Conservation (phyloP, 2,888 invertebrate species). For the Dasypogon diadema region DNA sequence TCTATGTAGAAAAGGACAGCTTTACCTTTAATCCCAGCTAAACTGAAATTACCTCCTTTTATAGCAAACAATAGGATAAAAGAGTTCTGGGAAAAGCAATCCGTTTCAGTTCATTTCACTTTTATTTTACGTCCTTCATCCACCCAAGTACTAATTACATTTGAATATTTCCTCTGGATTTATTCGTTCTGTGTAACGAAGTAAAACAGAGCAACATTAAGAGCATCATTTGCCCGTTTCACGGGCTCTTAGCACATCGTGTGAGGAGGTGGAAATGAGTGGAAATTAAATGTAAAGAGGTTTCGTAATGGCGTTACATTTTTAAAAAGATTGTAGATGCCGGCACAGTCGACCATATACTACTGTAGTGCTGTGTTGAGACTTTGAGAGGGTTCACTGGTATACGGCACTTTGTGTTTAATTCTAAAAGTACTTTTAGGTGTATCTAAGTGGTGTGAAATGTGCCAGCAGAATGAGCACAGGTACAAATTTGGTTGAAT, state of each 20-base stretch:
- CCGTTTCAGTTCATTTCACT: not conserved
- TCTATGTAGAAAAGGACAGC: too few species aligned
- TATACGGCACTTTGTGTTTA: too few species aligned
- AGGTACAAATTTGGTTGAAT: too few species aligned
- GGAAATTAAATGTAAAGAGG: not conserved
- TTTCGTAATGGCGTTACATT: not conserved
- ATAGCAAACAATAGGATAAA: not conserved
- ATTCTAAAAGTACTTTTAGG: too few species aligned
- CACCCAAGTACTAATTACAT: constrained; percentile 16
- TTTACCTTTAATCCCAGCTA: too few species aligned
- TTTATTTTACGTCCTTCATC: constrained; percentile 6
- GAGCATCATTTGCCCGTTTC: not conserved
- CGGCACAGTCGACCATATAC: too few species aligned
- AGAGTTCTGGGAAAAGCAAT: not conserved
- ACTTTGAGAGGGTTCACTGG: too few species aligned
- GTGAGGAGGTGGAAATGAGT: not conserved
- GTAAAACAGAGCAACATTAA: constrained; percentile 4
- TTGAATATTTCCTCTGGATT: constrained; percentile 13
- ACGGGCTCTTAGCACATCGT: not conserved
- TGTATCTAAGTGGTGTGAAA: too few species aligned
- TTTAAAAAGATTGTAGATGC: too few species aligned
- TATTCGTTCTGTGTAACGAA: constrained; percentile 4
- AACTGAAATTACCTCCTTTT: not conserved
- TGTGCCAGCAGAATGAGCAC: too few species aligned
- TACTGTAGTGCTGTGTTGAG: too few species aligned